These are phyloP conservation scores for Sylvilagus bachmani DNA, from an alignment of 2,113 vertebrate species.

Conservation along the genomic window DNA sequence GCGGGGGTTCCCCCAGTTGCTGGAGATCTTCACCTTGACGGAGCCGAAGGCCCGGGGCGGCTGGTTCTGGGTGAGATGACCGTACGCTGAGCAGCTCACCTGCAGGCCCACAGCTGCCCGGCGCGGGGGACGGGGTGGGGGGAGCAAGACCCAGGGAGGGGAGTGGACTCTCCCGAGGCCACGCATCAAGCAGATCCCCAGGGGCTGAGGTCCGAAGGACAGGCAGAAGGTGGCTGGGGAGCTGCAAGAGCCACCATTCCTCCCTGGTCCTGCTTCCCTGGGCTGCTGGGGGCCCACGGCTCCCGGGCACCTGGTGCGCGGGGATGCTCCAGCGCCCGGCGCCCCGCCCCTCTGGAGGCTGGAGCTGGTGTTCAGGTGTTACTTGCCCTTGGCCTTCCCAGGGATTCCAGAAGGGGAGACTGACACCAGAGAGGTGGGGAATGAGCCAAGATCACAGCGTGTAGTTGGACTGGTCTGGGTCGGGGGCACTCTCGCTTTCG, in stretches of 20 bases:
- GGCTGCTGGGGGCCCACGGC: neutral
- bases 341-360: too few relatives aligned
- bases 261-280: neutral
- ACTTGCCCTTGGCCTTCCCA: neutral
- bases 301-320: neutral
- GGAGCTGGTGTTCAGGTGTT: too few relatives aligned
- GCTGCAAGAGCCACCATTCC: neutral
- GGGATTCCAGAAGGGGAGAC: neutral
- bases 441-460: neutral
- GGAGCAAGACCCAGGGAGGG: neutral
- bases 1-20: conserved; percentile 83
- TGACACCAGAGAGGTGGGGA: neutral
- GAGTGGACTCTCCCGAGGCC: neutral
- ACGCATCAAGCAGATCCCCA: neutral
- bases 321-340: too few relatives aligned
- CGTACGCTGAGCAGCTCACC: neutral
- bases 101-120: neutral
- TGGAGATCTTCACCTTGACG: conserved; percentile 79
- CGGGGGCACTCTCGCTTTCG: neutral
- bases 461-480: neutral
- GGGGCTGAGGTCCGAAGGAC: neutral
- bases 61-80: conserved; percentile 72
- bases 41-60: conserved; percentile 50
- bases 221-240: neutral
- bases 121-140: neutral